phyloP scores from a whole-genome alignment of 2,888 invertebrate species.

The Lampropteryx suffumata region DNA sequence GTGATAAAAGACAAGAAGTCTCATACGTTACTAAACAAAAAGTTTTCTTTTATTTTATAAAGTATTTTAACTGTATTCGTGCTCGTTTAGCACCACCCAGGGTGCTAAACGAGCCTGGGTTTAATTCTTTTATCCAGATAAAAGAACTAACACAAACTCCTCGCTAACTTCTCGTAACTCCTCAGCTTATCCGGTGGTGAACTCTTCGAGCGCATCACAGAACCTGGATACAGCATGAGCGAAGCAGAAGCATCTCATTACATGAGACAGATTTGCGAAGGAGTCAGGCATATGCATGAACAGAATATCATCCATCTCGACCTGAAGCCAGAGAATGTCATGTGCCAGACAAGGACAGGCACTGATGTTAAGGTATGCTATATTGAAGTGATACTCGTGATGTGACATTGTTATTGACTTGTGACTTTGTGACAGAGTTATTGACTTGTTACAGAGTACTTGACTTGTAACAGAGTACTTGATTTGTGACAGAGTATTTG shows the following conservation, averaged over 20 bases:
- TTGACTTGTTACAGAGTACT: background rate
- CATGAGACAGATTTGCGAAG: conserved; percentile 99
- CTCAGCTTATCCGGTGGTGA: conserved; percentile 98
- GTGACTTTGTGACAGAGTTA: background rate
- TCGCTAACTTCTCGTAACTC: background rate
- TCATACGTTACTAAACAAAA: too few relatives aligned
- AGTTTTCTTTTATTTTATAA: too few relatives aligned
- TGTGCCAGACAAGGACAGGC: conserved; percentile 98
- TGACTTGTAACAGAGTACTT: background rate
- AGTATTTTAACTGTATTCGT: too few relatives aligned
- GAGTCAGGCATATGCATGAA: conserved; percentile 99
- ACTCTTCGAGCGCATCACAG: conserved; percentile 98
- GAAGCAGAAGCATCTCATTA: conserved; percentile 99
- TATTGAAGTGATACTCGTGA: background rate
- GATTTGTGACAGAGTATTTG: background rate
- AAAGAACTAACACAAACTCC: too few relatives aligned
- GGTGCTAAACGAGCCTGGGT: too few relatives aligned
- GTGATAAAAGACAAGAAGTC: too few relatives aligned
- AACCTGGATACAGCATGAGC: conserved; percentile 98
- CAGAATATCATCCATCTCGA: conserved; percentile 99
- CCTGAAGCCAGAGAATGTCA: conserved; percentile 99
- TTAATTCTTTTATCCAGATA: too few relatives aligned
- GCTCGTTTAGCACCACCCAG: too few relatives aligned
- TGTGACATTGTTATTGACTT: background rate
- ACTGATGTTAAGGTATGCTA: conserved; percentile 92